Evolutionary conservation across 2,888 invertebrate species (phyloP), one percentile per base, ranked within the genome.

Genomic region (Mamestra brassicae): DNA sequence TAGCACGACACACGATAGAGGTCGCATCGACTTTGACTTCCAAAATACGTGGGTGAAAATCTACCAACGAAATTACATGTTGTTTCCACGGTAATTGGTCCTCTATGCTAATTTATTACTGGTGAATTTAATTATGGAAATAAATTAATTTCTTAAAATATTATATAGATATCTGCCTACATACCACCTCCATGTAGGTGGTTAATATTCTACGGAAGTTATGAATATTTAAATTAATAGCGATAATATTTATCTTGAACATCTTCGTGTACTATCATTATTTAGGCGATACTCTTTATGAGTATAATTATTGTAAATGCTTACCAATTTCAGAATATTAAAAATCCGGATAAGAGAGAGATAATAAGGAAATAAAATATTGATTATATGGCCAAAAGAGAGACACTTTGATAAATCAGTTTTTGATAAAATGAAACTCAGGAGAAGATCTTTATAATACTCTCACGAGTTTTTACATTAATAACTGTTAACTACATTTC

Each of bases 1-100:
- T 60, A 75, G n/a, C 36, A 60, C 54, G 72, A 76, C 71, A 50
- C 13, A 52, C 55, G 45, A 1, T 50, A 71, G 74, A 85, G 42
- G 76, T 71, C 13, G 10, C 65, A 45, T 26, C 13, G 13, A 10
- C 38, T 60, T 38, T 10, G 17, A 60, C 38, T 10, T 38, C 60
- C 38, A 60, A 60, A 60, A 8, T 34, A n/a, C 2, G 61, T 76
- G 50, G 50, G 26, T 10, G 42, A 52, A 57, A 58, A 63, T 36
- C 6, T 38, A n/a, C 1, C 15, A 15, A 10, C 42, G 4, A 57
- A 80, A 80, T 65, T 77, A 80, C 26, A 65, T 4, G 55, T 47
- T 47, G 0, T 11, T 17, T 52, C 11, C 0, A 2, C 45, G 17
- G 10, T 60, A 79, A 71, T 77, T 26, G 38, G 6, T 58, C 6